phyloP scores from a whole-genome alignment of 1,140 invertebrate species.

The Cheumatopsyche charites region DNA sequence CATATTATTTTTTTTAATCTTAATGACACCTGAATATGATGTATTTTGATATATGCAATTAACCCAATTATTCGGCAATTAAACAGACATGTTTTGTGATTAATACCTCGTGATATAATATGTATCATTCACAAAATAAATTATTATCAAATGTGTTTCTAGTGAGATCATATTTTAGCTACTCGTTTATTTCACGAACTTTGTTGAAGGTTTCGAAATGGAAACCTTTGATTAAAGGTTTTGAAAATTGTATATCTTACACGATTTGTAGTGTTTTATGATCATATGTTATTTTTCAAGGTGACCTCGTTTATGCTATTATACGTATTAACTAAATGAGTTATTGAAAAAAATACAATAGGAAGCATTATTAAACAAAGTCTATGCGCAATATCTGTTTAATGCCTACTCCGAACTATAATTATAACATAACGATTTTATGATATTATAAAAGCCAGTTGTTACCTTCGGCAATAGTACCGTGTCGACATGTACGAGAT shows the following conservation, averaged over 20 bases:
- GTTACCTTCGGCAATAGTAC: slow-evolving; percentile 8
- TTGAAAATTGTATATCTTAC: slow-evolving; percentile 21
- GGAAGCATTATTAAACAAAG: slow-evolving; percentile 27
- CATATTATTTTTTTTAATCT: too few relatives aligned
- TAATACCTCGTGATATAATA: too few relatives aligned
- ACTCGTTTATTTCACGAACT: background rate
- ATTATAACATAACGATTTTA: slow-evolving; percentile 21
- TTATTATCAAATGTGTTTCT: too few relatives aligned
- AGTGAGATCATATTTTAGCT: too few relatives aligned
- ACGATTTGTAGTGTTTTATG: slow-evolving; percentile 26
- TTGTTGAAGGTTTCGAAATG: slow-evolving; percentile 24
- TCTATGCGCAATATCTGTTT: background rate
- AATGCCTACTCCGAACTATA: background rate
- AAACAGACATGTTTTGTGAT: too few relatives aligned
- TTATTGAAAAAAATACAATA: slow-evolving; percentile 26
- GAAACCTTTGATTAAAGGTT: slow-evolving; percentile 27
- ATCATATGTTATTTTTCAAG: slow-evolving; percentile 25
- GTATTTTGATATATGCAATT: too few relatives aligned
- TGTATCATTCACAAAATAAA: too few relatives aligned
- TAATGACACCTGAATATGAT: too few relatives aligned
- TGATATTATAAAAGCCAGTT: slow-evolving; percentile 15
- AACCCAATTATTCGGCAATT: too few relatives aligned
- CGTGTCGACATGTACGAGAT: background rate
- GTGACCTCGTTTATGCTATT: slow-evolving; percentile 30
- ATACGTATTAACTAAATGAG: slow-evolving; percentile 16